Evolutionary conservation across 2,888 invertebrate species (phyloP).

Genomic region (Drosophila paranaensis): DNA sequence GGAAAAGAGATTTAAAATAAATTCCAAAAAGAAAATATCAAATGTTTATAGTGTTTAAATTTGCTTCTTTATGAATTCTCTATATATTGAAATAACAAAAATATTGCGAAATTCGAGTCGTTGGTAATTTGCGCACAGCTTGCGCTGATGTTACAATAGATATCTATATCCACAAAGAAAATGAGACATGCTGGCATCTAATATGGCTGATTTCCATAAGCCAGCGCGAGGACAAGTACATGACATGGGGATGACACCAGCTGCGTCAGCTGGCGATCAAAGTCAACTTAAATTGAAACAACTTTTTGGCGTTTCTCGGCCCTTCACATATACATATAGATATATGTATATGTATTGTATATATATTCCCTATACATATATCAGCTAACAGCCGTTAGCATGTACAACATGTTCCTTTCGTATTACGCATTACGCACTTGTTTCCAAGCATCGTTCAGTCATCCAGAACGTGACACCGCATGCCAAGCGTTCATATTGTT

Average conservation of each 20-base stretch:
- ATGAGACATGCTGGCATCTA: constrained; percentile 54
- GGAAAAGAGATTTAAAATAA: constrained; percentile 34
- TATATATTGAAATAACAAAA: constrained; percentile 64
- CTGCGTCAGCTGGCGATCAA: constrained; percentile 77
- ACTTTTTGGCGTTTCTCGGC: constrained; percentile 49
- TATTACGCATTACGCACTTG: constrained; percentile 53
- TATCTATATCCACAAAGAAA: constrained; percentile 61
- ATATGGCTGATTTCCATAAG: constrained; percentile 53
- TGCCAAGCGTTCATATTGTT: constrained; percentile 37
- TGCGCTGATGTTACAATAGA: constrained; percentile 55
- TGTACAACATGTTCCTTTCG: constrained; percentile 40
- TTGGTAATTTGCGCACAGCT: constrained; percentile 60
- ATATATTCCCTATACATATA: constrained; percentile 2
- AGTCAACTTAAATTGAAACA: constrained; percentile 79
- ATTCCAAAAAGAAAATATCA: constrained; percentile 6
- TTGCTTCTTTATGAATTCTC: constrained; percentile 56
- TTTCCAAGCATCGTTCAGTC: constrained; percentile 43
- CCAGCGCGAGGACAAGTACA: constrained; percentile 33
- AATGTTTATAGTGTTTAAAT: constrained; percentile 31
- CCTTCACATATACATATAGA: constrained; percentile 5
- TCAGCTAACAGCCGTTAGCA: constrained; percentile 18
- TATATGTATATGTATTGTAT: neutral
- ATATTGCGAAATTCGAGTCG: constrained; percentile 34
- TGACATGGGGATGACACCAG: constrained; percentile 66
- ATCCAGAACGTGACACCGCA: constrained; percentile 53